Percentiles rank a stretch among this genome's conserved stretches.
Evolutionary conservation across 1,140 invertebrate genomes (phyloP).

Genomic region (Drosophila willistoni): DNA sequence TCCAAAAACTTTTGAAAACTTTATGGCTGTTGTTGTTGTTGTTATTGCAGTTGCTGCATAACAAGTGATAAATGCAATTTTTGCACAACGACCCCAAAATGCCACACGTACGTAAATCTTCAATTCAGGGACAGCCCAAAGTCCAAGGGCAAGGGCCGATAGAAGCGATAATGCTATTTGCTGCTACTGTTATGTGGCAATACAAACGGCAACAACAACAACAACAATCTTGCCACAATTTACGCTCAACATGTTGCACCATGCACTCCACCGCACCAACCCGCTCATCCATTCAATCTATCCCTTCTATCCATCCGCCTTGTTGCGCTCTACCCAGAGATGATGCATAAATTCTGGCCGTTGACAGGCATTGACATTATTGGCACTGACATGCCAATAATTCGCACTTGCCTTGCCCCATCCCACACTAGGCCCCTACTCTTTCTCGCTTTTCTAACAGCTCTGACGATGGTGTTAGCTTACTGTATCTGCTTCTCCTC

Average conservation of each 20-base stretch:
- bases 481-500: background rate
- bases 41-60: background rate
- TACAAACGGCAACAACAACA: slow-evolving; percentile 1
- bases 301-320: background rate
- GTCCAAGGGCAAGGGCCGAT: slow-evolving; percentile 1
- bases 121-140: background rate
- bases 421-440: background rate
- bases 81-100: slow-evolving; percentile 13
- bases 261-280: background rate
- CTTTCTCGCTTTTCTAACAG: background rate
- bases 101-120: slow-evolving; percentile 11
- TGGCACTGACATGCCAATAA: slow-evolving; percentile 34
- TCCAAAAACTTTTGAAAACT: slow-evolving; percentile 9
- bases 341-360: slow-evolving; percentile 27
- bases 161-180: slow-evolving; percentile 6
- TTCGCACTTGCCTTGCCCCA: slow-evolving; percentile 20
- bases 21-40: slow-evolving; percentile 9
- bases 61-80: slow-evolving; percentile 29
- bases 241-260: slow-evolving; percentile 20
- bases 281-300: background rate
- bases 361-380: slow-evolving; percentile 20
- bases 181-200: slow-evolving; percentile 13
- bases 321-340: background rate
- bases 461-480: background rate
- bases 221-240: slow-evolving; percentile 24